These are phyloP conservation scores for Agelas oroides DNA, from an alignment of 37 sponge, comb jelly and placozoan species.

Conservation along the genomic window DNA sequence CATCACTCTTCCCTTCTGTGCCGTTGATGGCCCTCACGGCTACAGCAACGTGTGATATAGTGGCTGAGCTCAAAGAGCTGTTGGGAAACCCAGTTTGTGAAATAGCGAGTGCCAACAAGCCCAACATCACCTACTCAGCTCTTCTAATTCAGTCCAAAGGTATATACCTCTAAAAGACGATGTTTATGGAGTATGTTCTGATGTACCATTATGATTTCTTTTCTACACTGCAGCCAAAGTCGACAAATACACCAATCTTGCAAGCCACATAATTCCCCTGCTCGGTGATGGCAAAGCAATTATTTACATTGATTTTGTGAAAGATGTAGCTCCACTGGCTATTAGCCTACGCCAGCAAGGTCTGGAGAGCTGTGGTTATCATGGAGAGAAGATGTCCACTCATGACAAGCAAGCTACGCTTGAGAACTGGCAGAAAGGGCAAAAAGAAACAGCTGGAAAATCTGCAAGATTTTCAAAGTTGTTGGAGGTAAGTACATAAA, in stretches of 20 bases:
- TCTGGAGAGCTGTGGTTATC: conserved; percentile 12
- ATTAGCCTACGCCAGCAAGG: conserved; percentile 3
- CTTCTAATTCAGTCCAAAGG: no score
- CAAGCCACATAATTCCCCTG: neutral
- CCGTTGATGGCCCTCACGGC: neutral
- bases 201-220: neutral
- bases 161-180: no score
- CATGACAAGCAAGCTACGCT: conserved; percentile 16
- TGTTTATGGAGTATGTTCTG: neutral
- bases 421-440: conserved; percentile 7
- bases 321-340: conserved; percentile 17
- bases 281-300: conserved; percentile 5
- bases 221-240: neutral
- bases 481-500: conserved; percentile 7
- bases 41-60: neutral
- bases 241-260: neutral
- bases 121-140: no score
- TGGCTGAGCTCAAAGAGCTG: neutral
- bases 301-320: neutral
- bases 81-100: no score
- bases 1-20: neutral
- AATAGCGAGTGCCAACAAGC: no score
- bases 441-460: no score
- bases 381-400: conserved; percentile 16
- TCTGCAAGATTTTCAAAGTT: neutral